These are phyloP conservation scores for Monomorium pharaonis DNA, from an alignment of 1,140 invertebrate species.

Conservation along the genomic window DNA sequence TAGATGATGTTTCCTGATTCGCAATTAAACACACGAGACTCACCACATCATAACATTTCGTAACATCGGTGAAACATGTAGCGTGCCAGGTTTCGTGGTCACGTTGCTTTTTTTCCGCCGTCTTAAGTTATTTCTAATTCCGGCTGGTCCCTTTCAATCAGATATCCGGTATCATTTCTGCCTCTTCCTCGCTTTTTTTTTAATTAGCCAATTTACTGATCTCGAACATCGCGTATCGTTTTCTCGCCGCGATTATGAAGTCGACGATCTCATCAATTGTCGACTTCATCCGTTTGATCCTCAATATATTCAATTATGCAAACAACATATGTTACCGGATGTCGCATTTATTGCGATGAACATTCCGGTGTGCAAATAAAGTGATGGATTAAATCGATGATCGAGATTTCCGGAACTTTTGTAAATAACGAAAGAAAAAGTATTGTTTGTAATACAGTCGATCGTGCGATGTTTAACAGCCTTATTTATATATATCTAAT, in stretches of 20 bases:
- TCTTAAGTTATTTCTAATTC: conserved; percentile 41
- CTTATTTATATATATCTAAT: neutral
- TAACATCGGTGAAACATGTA: neutral
- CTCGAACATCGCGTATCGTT: conserved; percentile 3
- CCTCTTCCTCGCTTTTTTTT: neutral
- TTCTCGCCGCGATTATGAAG: neutral
- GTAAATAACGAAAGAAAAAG: neutral
- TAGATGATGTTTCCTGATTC: conserved; percentile 1
- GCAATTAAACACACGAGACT: conserved; percentile 9
- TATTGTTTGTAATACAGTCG: neutral
- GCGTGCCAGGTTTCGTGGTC: neutral
- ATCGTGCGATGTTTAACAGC: neutral
- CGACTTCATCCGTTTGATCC: neutral
- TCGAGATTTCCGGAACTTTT: neutral
- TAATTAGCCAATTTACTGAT: conserved; percentile 42
- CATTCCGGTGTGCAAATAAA: neutral
- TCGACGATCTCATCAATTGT: neutral
- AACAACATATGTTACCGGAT: neutral
- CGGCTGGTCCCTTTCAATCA: conserved; percentile 12
- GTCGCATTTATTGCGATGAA: neutral
- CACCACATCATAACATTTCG: neutral
- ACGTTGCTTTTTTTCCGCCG: conserved; percentile 3
- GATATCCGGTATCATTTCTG: neutral
- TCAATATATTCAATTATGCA: conserved; percentile 12
- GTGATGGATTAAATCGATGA: neutral